Evolutionary conservation across 2,113 vertebrate genomes (phyloP), one percentile per base, ranked within the genome.

Genomic region (Catagonus wagneri): DNA sequence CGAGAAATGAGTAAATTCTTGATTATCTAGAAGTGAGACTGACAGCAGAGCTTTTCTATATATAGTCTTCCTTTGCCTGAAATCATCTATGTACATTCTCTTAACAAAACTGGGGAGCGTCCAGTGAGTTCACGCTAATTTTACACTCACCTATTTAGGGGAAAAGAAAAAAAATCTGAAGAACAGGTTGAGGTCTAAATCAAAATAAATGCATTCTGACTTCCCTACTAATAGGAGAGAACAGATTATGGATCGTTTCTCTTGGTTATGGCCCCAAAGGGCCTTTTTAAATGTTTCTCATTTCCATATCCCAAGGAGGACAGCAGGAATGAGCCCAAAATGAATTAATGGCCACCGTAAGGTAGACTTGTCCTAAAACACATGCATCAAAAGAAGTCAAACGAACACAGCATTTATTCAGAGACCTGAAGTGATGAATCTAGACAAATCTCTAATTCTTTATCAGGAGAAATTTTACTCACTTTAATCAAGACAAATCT

Each of bases 151-250:
- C 81, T 75, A 78, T 44, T 56, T 19, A 50, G 19, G 68, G 52
- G 3, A 44, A 68, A 12, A 16, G 3, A 44, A 68, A 12, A 16
- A 19, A 65, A 23, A 52, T 54, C 23, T 81, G 50, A 84, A 96
- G 84, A 58, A 23, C 32, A 22, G 36, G 54, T 83, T 72, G 61
- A 44, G 39, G 23, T 83, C 58, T 93, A 78, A 96, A 61, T 32
- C 15, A 96, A 76, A 93, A 88, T 54, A 94, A 87, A 84, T 74
- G 22, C 76, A 61, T 60, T 75, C 60, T 74, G 71, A 87, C 76
- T 34, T 85, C 84, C 60, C 63, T 66, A 39, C 39, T 36, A 74
- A 65, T 63, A 87, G 50, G 22, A 88, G 44, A 93, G 50, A 76
- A 76, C 6, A 88, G 39, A n/a, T 17, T 74, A 50, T 3, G 44